phyloP scores from a whole-genome alignment of 2,113 vertebrate genomes.

The Lipophrys pholis region DNA sequence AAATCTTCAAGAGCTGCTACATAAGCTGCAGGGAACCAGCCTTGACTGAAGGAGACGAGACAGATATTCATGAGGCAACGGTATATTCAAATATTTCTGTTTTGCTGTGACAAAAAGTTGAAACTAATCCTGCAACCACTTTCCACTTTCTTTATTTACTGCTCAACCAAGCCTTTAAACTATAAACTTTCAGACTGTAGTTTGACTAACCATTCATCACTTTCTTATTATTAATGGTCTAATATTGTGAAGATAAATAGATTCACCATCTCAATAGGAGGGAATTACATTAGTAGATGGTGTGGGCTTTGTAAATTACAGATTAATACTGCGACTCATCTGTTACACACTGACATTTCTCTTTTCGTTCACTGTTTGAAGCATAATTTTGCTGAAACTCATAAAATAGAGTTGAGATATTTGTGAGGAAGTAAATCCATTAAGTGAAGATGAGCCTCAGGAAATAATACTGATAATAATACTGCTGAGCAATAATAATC shows the following conservation, averaged over 20 bases:
- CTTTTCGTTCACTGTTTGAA: neutral
- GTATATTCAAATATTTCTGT: too few species aligned
- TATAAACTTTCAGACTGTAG: neutral
- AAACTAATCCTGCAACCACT: too few species aligned
- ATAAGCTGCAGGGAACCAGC: slow-evolving; percentile 97
- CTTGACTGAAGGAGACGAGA: slow-evolving; percentile 82
- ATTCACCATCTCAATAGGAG: neutral
- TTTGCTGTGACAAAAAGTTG: too few species aligned
- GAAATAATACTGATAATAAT: too few species aligned
- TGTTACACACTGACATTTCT: neutral
- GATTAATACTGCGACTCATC: neutral
- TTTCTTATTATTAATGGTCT: neutral
- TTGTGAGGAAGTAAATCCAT: too few species aligned
- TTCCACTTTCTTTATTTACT: neutral
- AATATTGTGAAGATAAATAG: neutral
- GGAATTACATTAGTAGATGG: neutral
- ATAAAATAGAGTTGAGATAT: too few species aligned
- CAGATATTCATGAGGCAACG: slow-evolving; percentile 7
- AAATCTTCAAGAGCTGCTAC: slow-evolving; percentile 85
- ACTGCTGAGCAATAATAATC: too few species aligned
- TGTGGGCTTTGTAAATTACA: neutral
- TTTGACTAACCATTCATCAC: neutral
- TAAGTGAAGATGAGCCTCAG: too few species aligned
- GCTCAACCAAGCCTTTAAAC: neutral
- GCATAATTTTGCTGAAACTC: too few species aligned